phyloP scores from a whole-genome alignment of 2,113 vertebrate genomes.

The Cebus imitator region DNA sequence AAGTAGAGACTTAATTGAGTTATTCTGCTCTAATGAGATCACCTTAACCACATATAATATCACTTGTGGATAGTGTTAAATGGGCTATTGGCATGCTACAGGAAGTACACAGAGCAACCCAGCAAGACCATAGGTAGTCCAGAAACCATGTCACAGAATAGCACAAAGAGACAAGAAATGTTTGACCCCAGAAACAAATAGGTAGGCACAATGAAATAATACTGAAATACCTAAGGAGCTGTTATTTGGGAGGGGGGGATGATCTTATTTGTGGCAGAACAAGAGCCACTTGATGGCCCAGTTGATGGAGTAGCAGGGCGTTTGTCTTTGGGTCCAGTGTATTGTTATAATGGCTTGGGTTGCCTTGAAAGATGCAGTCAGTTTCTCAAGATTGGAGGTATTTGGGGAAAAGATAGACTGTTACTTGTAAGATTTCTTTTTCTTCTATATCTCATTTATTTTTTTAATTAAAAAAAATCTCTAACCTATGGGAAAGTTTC shows the following conservation, averaged over 20 bases:
- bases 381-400: not conserved
- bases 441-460: not conserved
- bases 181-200: not conserved
- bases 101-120: not conserved
- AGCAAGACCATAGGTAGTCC: too few relatives aligned
- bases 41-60: not conserved
- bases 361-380: not conserved
- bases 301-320: not conserved
- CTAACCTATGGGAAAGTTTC: not conserved
- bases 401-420: not conserved
- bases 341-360: not conserved
- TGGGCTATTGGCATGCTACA: not conserved
- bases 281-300: not conserved
- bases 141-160: not conserved
- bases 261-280: not conserved
- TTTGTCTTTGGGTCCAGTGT: not conserved
- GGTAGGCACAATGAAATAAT: not conserved
- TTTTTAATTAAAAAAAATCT: not conserved
- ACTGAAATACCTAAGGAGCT: not conserved
- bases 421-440: not conserved
- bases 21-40: slow-evolving; percentile 19
- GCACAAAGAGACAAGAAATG: not conserved
- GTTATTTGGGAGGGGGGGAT: not conserved
- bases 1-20: not conserved
- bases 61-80: not conserved